Percentiles rank a stretch among this genome's conserved stretches.
Evolutionary conservation across 2,888 invertebrate genomes (phyloP).

Genomic region (Trichacis sp.): DNA sequence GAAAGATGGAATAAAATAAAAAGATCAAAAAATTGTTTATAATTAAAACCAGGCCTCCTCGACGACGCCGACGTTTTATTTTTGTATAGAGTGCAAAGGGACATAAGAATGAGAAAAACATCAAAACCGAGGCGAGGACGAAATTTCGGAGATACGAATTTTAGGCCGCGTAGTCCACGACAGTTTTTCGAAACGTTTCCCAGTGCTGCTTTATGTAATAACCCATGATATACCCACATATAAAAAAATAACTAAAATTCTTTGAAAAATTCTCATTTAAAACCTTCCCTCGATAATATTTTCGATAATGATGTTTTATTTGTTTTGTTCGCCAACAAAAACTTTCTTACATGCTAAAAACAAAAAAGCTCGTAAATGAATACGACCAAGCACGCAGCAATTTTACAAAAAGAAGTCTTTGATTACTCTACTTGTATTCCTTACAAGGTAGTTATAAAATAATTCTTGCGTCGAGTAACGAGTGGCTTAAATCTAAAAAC

Average conservation of each 20-base stretch:
- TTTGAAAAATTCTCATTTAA: slow-evolving; percentile 24
- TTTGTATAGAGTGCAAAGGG: slow-evolving; percentile 63
- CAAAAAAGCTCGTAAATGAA: slow-evolving; percentile 4
- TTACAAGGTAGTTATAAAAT: no score
- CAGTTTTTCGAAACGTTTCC: slow-evolving; percentile 59
- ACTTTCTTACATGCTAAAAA: slow-evolving; percentile 4
- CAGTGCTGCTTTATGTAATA: slow-evolving; percentile 66
- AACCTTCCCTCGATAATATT: neutral
- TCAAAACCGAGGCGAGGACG: slow-evolving; percentile 30
- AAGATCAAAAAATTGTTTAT: slow-evolving; percentile 49
- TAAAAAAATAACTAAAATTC: slow-evolving; percentile 51
- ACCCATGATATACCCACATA: slow-evolving; percentile 56
- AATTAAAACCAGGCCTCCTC: slow-evolving; percentile 55
- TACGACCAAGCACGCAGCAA: neutral
- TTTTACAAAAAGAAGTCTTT: neutral
- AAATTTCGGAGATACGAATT: slow-evolving; percentile 40
- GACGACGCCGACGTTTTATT: slow-evolving; percentile 66
- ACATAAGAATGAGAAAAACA: slow-evolving; percentile 46
- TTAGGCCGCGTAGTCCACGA: slow-evolving; percentile 54
- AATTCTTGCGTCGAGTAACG: neutral
- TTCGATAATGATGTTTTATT: slow-evolving; percentile 55
- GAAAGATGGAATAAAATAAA: slow-evolving; percentile 33
- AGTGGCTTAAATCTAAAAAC: neutral
- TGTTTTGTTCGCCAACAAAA: slow-evolving; percentile 37
- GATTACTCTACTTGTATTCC: neutral